Evolutionary conservation across 1,140 invertebrate genomes (phyloP).

Genomic region (Galleria mellonella): DNA sequence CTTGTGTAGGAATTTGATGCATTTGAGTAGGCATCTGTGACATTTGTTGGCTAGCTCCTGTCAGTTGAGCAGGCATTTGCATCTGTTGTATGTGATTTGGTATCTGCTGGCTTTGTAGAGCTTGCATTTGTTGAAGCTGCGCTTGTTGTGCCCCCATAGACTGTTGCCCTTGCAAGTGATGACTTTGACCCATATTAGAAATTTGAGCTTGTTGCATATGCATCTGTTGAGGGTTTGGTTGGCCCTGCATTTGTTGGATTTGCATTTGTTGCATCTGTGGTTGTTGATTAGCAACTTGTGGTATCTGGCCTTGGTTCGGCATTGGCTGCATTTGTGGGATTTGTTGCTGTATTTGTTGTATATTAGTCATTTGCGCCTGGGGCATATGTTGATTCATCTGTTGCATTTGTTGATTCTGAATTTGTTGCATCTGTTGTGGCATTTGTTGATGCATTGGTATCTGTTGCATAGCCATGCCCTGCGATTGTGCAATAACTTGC

Average conservation of each 20-base stretch:
- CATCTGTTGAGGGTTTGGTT: constrained; percentile 61
- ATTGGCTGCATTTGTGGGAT: constrained; percentile 68
- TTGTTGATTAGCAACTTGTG: constrained; percentile 66
- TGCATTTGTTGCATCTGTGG: constrained; percentile 71
- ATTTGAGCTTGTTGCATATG: constrained; percentile 68
- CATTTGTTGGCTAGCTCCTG: constrained; percentile 61
- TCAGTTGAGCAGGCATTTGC: constrained; percentile 63
- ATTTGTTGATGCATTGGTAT: constrained; percentile 71
- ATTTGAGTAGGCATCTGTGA: constrained; percentile 69
- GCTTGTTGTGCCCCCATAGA: constrained; percentile 59
- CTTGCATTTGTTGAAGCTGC: constrained; percentile 71
- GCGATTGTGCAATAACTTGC: constrained; percentile 71
- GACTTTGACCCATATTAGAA: constrained; percentile 51
- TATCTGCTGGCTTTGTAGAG: constrained; percentile 68
- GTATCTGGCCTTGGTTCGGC: constrained; percentile 60
- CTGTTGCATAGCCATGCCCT: constrained; percentile 69
- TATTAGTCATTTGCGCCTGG: constrained; percentile 64
- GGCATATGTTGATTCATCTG: constrained; percentile 68
- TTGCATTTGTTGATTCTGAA: constrained; percentile 71
- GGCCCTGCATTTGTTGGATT: constrained; percentile 69
- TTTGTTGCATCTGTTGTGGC: constrained; percentile 70
- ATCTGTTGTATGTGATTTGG: constrained; percentile 72
- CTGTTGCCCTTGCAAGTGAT: constrained; percentile 57
- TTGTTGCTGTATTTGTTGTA: constrained; percentile 69
- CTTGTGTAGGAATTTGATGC: constrained; percentile 60